phyloP scores from a whole-genome alignment of 2,888 invertebrate genomes.

The Eupithecia vulgata region DNA sequence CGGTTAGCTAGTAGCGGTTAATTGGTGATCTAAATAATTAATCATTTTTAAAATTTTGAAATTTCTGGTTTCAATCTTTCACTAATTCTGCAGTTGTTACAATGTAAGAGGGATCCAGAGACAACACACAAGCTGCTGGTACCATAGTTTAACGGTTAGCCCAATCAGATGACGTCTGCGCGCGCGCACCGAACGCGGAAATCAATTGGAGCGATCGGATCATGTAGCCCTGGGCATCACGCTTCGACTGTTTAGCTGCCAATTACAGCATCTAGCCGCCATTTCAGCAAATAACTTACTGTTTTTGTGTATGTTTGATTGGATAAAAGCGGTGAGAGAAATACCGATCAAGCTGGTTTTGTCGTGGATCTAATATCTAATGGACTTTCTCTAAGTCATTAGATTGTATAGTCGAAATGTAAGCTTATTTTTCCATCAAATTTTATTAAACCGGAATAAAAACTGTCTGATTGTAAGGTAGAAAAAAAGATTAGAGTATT shows the following conservation, averaged over 20 bases:
- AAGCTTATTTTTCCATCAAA: too few species aligned
- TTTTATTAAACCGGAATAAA: not conserved
- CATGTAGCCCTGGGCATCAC: slow-evolving; percentile 56
- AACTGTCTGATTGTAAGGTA: not conserved
- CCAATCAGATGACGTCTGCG: slow-evolving; percentile 67
- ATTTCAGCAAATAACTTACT: slow-evolving; percentile 14
- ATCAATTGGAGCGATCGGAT: slow-evolving; percentile 71
- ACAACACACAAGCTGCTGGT: not conserved
- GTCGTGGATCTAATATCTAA: not conserved
- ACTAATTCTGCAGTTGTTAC: not conserved
- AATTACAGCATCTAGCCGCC: slow-evolving; percentile 23
- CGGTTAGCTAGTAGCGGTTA: too few species aligned
- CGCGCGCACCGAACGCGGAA: slow-evolving; percentile 62
- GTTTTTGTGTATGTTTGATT: slow-evolving; percentile 12
- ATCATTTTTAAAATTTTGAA: not conserved
- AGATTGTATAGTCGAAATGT: not conserved
- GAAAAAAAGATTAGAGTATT: not conserved
- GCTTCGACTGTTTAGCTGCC: slow-evolving; percentile 44
- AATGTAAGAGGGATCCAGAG: not conserved
- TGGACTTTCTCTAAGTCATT: not conserved
- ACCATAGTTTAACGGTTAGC: slow-evolving; percentile 56
- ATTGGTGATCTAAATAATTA: not conserved
- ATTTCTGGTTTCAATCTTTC: not conserved
- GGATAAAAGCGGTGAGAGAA: not conserved
- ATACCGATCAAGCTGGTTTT: not conserved